phyloP scores from a whole-genome alignment of 1,140 invertebrate species.

The Phenacoccus solenopsis region DNA sequence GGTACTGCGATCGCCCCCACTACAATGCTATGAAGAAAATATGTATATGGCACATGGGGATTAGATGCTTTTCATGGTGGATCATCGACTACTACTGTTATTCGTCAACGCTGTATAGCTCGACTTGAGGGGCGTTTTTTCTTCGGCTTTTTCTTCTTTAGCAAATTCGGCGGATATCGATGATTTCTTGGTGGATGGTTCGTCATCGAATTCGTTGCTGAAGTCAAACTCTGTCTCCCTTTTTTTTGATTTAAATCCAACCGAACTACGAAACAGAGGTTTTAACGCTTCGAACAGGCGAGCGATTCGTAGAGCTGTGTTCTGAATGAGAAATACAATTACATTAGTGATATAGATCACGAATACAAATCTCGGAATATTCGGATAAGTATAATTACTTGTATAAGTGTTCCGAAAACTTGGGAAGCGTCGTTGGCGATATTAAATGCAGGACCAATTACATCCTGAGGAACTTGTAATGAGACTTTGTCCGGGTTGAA shows the following conservation, averaged over 20 bases:
- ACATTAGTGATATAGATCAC: not conserved
- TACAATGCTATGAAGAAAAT: not conserved
- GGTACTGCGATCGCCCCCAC: not conserved
- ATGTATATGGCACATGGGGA: not conserved
- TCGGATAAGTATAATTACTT: conserved; percentile 22
- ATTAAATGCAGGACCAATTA: conserved; percentile 27
- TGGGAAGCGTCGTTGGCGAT: conserved; percentile 27
- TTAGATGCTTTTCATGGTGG: too few relatives aligned
- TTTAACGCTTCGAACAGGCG: conserved; percentile 25
- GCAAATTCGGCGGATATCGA: not conserved
- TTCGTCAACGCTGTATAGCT: not conserved
- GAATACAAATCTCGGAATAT: too few relatives aligned
- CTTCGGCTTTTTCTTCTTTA: not conserved
- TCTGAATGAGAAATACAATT: conserved; percentile 19
- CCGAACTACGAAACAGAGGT: conserved; percentile 22
- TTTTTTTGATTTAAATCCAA: conserved; percentile 23
- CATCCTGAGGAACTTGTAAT: conserved; percentile 26
- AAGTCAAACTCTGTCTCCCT: conserved; percentile 20
- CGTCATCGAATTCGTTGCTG: not conserved
- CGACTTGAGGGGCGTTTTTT: not conserved
- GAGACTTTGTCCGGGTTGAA: conserved; percentile 28
- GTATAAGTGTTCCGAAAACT: conserved; percentile 27
- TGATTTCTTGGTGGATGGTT: not conserved
- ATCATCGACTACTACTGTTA: too few relatives aligned
- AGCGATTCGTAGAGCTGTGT: conserved; percentile 25